phyloP scores from a whole-genome alignment of 2,888 invertebrate genomes.

The Tricholauxania praeusta region DNA sequence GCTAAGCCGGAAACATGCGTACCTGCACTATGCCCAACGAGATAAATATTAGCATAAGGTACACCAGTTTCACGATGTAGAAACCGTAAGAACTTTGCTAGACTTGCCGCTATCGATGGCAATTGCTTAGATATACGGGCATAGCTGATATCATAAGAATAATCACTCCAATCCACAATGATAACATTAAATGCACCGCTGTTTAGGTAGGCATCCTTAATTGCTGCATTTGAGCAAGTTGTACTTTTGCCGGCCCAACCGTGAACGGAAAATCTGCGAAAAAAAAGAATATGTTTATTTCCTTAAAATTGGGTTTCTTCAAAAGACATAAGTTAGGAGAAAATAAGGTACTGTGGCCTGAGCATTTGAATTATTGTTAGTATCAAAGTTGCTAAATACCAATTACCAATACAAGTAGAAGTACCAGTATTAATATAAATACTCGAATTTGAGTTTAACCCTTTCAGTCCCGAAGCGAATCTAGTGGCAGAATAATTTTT shows the following conservation, averaged over 20 bases:
- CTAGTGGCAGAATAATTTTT: too few relatives aligned
- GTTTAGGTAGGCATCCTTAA: slow-evolving; percentile 61
- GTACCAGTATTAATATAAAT: too few relatives aligned
- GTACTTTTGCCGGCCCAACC: slow-evolving; percentile 61
- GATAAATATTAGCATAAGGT: slow-evolving; percentile 52
- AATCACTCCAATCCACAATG: slow-evolving; percentile 62
- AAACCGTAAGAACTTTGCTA: slow-evolving; percentile 59
- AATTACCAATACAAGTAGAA: too few relatives aligned
- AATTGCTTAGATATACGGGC: slow-evolving; percentile 57
- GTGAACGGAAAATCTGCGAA: slow-evolving; percentile 56
- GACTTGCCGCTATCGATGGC: slow-evolving; percentile 53
- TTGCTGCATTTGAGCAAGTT: slow-evolving; percentile 59
- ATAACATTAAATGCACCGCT: slow-evolving; percentile 60
- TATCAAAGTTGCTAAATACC: too few relatives aligned
- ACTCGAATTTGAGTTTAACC: too few relatives aligned
- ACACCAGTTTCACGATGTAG: slow-evolving; percentile 55
- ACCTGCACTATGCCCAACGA: slow-evolving; percentile 68
- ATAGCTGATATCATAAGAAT: slow-evolving; percentile 58
- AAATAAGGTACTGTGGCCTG: too few relatives aligned
- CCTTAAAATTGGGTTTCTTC: too few relatives aligned
- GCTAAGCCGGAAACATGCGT: slow-evolving; percentile 63
- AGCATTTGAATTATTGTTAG: too few relatives aligned
- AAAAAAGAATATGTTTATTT: too few relatives aligned
- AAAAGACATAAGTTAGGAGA: too few relatives aligned
- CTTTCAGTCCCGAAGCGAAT: too few relatives aligned